Conservation (phyloP, 1,140 invertebrate genomes). For the Chironomus striatipennis region DNA sequence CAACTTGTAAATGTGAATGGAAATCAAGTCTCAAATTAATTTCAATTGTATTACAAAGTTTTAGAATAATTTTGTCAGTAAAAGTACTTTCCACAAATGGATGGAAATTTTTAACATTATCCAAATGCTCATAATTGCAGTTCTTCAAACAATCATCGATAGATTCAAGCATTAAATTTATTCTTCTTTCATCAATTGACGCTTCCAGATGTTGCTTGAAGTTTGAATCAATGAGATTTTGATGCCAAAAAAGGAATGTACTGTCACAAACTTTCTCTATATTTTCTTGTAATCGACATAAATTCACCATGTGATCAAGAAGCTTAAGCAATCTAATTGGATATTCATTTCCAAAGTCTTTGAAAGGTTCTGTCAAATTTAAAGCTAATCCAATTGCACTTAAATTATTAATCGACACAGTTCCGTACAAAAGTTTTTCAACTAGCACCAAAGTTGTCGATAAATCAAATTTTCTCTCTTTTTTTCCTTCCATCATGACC, state of each 20-base stretch:
- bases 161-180: slow-evolving; percentile 18
- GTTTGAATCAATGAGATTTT: slow-evolving; percentile 66
- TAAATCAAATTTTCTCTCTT: slow-evolving; percentile 53
- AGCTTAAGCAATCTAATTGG: slow-evolving; percentile 44
- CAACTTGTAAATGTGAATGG: slow-evolving; percentile 80
- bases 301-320: slow-evolving; percentile 52
- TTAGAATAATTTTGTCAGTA: slow-evolving; percentile 47
- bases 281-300: slow-evolving; percentile 51
- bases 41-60: slow-evolving; percentile 79
- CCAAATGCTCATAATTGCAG: slow-evolving; percentile 27
- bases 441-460: slow-evolving; percentile 62
- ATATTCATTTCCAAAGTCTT: slow-evolving; percentile 45
- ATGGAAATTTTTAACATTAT: slow-evolving; percentile 32
- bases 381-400: slow-evolving; percentile 58
- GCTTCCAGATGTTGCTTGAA: slow-evolving; percentile 42
- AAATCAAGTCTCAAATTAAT: slow-evolving; percentile 82
- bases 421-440: slow-evolving; percentile 61
- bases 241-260: slow-evolving; percentile 75
- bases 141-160: slow-evolving; percentile 24
- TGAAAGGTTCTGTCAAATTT: slow-evolving; percentile 49
- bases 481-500: slow-evolving; percentile 30
- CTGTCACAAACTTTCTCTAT: slow-evolving; percentile 58
- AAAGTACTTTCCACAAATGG: slow-evolving; percentile 28
- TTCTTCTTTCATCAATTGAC: slow-evolving; percentile 26
- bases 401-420: slow-evolving; percentile 54